Evolutionary conservation across 2,888 invertebrate genomes (phyloP).

Genomic region (Pristionchus japonicus): DNA sequence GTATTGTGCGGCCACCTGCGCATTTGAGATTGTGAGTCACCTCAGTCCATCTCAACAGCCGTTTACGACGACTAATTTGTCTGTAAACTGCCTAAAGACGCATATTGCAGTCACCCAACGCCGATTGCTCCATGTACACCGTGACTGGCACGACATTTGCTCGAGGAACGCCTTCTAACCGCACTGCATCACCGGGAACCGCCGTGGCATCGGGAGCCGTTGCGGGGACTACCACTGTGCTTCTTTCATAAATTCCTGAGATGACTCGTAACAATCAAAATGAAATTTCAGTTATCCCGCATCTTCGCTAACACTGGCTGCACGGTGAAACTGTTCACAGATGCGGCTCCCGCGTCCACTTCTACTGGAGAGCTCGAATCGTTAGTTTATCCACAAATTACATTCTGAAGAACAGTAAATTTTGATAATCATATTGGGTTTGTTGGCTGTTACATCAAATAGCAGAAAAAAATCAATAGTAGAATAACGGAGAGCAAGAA

Average conservation of each 20-base stretch:
- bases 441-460: no score
- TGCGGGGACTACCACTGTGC: background rate
- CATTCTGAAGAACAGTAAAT: no score
- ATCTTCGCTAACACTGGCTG: background rate
- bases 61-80: no score
- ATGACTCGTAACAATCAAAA: no score
- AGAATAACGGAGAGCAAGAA: no score
- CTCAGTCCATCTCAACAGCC: no score
- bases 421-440: no score
- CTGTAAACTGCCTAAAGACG: background rate
- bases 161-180: background rate
- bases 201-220: background rate
- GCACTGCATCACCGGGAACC: background rate
- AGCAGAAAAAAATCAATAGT: no score
- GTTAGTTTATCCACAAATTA: no score
- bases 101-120: background rate
- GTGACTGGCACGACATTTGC: background rate
- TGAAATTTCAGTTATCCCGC: background rate
- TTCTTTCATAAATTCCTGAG: background rate
- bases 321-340: background rate
- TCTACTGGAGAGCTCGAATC: background rate
- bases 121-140: background rate
- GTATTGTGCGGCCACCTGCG: background rate
- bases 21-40: slow-evolving; percentile 1
- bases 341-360: background rate